These are phyloP conservation scores for Pomacea canaliculata DNA, from an alignment of 2,888 invertebrate species.

Conservation along the genomic window DNA sequence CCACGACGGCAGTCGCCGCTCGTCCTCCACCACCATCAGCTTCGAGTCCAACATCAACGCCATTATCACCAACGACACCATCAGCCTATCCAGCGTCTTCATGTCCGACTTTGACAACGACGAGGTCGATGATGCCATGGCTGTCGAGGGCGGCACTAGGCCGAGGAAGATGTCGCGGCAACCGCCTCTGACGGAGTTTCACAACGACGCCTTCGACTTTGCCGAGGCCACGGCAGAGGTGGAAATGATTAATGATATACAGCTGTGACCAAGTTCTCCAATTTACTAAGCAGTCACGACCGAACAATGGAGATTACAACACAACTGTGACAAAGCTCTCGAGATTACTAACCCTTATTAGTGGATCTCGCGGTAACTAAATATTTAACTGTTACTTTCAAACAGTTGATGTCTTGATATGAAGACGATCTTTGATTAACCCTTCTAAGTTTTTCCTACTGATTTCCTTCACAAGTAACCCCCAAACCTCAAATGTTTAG, in stretches of 20 bases:
- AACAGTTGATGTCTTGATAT: no score
- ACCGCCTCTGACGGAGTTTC: constrained; percentile 27
- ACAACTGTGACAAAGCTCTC: no score
- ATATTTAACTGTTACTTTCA: no score
- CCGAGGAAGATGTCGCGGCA: background rate
- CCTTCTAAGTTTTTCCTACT: no score
- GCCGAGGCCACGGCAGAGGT: constrained; percentile 17
- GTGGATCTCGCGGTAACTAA: no score
- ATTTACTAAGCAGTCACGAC: no score
- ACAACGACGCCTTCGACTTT: constrained; percentile 32
- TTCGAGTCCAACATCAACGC: background rate
- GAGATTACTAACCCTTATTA: no score
- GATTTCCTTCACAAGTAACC: no score
- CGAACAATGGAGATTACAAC: no score
- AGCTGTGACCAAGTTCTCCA: constrained; percentile 12
- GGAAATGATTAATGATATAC: constrained; percentile 19
- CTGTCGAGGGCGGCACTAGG: background rate
- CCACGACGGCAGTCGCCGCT: constrained; percentile 17
- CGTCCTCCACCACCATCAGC: constrained; percentile 5
- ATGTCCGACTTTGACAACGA: constrained; percentile 30
- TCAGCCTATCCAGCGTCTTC: constrained; percentile 5
- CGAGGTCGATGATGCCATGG: background rate
- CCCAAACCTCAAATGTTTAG: no score
- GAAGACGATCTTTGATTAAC: no score
- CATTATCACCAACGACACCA: background rate